A percentile compares a stretch with the other conserved stretches of the same genome.
These are phyloP conservation scores for Listrodromus nycthemerus DNA, from an alignment of 2,888 invertebrate genomes.

Conservation along the genomic window DNA sequence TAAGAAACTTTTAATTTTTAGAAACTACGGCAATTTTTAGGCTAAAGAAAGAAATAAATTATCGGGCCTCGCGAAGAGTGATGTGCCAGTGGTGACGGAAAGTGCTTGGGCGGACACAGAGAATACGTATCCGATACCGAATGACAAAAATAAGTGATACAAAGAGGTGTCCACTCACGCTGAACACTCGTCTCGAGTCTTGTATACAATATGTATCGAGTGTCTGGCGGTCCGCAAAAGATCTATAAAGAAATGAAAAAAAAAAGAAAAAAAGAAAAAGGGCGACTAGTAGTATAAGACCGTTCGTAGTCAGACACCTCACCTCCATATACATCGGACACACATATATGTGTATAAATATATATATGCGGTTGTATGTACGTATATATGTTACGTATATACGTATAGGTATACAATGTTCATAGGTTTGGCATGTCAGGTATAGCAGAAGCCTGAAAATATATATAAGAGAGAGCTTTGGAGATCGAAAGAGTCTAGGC, in stretches of 20 bases:
- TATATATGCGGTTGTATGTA: too few relatives aligned
- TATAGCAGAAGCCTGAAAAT: conserved; percentile 32
- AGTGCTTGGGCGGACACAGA: not conserved
- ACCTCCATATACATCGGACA: not conserved
- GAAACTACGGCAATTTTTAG: too few relatives aligned
- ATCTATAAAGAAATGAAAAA: conserved; percentile 8
- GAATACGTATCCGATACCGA: not conserved
- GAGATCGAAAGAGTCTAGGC: conserved; percentile 32
- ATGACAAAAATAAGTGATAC: conserved; percentile 42
- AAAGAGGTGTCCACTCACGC: conserved; percentile 2
- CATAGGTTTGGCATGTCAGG: conserved; percentile 46
- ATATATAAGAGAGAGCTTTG: conserved; percentile 12
- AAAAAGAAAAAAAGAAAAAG: conserved; percentile 16
- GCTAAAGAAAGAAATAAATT: not conserved
- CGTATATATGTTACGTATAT: not conserved
- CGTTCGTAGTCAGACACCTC: conserved; percentile 30
- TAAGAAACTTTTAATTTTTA: too few relatives aligned
- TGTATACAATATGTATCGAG: conserved; percentile 39
- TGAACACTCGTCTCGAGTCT: conserved; percentile 15
- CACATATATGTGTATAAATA: not conserved
- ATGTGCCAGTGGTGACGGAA: not conserved
- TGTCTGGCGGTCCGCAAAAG: conserved; percentile 25
- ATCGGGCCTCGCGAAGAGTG: not conserved
- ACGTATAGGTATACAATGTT: conserved; percentile 10
- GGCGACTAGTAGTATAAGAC: conserved; percentile 14